Percentiles rank a stretch among this genome's conserved stretches.
phyloP scores from a whole-genome alignment of 1,140 invertebrate genomes.

The Arion vulgaris region DNA sequence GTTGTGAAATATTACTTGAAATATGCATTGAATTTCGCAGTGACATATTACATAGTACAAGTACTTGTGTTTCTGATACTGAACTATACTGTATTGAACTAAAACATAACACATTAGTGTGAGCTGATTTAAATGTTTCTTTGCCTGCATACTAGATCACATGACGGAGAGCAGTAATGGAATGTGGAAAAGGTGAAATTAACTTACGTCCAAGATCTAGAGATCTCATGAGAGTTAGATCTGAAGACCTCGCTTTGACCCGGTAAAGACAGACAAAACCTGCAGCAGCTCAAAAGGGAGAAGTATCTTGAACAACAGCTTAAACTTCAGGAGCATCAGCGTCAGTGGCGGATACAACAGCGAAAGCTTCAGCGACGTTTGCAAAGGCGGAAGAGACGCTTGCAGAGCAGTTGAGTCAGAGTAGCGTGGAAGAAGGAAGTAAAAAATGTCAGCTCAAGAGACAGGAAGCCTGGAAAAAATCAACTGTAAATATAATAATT shows the following conservation, averaged over 20 bases:
- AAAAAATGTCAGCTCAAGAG: not conserved
- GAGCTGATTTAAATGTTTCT: no score
- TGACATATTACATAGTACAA: no score
- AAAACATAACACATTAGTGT: no score
- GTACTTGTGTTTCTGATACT: no score
- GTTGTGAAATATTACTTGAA: no score
- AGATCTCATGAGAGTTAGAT: not conserved
- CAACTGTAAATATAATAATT: not conserved
- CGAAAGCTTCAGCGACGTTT: not conserved
- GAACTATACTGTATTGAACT: no score
- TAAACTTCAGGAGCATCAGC: not conserved
- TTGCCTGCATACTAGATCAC: no score
- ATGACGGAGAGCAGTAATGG: not conserved
- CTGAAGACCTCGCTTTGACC: not conserved
- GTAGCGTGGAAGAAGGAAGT: not conserved
- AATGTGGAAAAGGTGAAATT: not conserved
- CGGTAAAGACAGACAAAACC: not conserved
- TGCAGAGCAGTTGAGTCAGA: not conserved
- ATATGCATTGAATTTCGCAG: no score
- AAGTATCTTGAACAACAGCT: not conserved
- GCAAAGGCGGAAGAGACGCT: not conserved
- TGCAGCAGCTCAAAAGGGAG: not conserved
- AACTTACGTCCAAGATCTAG: not conserved
- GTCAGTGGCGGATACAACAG: not conserved
- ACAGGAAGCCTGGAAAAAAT: not conserved